A percentile compares a stretch with the other conserved stretches of the same genome.
phyloP scores from a whole-genome alignment of 2,113 vertebrate species.

The Python bivittatus region DNA sequence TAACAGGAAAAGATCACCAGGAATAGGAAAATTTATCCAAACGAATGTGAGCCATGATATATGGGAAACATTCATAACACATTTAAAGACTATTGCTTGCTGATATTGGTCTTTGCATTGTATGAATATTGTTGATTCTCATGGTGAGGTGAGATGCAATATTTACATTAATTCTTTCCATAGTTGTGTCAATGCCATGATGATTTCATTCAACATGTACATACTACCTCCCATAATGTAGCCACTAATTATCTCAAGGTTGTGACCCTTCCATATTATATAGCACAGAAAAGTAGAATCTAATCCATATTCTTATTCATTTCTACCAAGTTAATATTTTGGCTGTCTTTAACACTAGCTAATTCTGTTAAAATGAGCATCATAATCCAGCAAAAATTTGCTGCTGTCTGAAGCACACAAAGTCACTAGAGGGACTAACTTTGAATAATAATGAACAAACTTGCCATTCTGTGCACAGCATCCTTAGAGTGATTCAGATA shows the following conservation, averaged over 20 bases:
- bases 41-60: not conserved
- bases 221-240: not conserved
- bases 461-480: constrained; percentile 34
- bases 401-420: constrained; percentile 32
- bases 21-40: not conserved
- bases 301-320: constrained; percentile 27
- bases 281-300: constrained; percentile 15
- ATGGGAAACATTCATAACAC: not conserved
- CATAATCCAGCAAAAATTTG: constrained; percentile 51
- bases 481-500: constrained; percentile 56
- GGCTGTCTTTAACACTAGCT: constrained; percentile 39
- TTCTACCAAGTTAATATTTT: constrained; percentile 39
- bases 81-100: not conserved
- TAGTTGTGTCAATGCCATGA: not conserved
- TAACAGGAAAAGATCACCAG: not conserved
- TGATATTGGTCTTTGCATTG: constrained; percentile 1
- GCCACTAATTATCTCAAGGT: constrained; percentile 21
- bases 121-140: not conserved
- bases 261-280: constrained; percentile 36
- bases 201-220: not conserved
- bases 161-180: constrained; percentile 24
- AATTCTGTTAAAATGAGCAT: constrained; percentile 48
- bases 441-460: constrained; percentile 57
- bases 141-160: not conserved
- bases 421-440: constrained; percentile 45